These are phyloP conservation scores for Aulostomus chinensis DNA, from an alignment of 2,797 vertebrate genomes.

Conservation along the genomic window DNA sequence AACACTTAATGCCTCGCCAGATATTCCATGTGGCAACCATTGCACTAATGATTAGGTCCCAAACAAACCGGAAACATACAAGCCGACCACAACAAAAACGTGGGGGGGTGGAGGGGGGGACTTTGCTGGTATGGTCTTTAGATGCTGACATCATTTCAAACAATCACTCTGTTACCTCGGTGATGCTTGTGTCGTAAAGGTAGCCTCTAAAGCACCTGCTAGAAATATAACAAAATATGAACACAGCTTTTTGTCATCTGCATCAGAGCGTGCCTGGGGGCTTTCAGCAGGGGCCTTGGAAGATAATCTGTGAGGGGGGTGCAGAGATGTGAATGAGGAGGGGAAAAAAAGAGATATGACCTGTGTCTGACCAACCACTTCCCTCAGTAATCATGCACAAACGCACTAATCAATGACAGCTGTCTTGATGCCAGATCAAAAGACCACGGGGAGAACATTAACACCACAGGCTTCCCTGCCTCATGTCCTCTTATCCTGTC, in stretches of 20 bases:
- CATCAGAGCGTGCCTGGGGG: neutral
- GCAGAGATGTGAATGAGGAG: slow-evolving; percentile 13
- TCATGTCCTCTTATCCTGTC: slow-evolving; percentile 55
- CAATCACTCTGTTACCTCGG: slow-evolving; percentile 31
- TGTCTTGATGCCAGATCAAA: slow-evolving; percentile 73
- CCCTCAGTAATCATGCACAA: slow-evolving; percentile 68
- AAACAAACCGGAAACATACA: slow-evolving; percentile 66
- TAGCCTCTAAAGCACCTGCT: slow-evolving; percentile 27
- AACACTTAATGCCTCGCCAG: slow-evolving; percentile 59
- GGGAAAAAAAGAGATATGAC: slow-evolving; percentile 51
- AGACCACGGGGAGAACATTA: slow-evolving; percentile 63
- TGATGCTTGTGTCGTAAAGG: slow-evolving; percentile 9
- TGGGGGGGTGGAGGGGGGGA: slow-evolving; percentile 42
- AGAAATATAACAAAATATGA: slow-evolving; percentile 5
- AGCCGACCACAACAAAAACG: slow-evolving; percentile 57
- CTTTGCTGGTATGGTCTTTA: slow-evolving; percentile 26
- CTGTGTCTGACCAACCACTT: slow-evolving; percentile 73
- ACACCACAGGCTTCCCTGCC: slow-evolving; percentile 71
- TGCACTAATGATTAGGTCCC: slow-evolving; percentile 67
- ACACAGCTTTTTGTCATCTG: neutral
- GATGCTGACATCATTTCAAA: slow-evolving; percentile 59
- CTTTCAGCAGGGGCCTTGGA: neutral
- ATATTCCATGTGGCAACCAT: slow-evolving; percentile 76
- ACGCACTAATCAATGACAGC: slow-evolving; percentile 76
- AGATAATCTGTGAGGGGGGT: slow-evolving; percentile 6